Conservation (phyloP, 92 coral and sea anemone species). For the Bergia puertoricense region DNA sequence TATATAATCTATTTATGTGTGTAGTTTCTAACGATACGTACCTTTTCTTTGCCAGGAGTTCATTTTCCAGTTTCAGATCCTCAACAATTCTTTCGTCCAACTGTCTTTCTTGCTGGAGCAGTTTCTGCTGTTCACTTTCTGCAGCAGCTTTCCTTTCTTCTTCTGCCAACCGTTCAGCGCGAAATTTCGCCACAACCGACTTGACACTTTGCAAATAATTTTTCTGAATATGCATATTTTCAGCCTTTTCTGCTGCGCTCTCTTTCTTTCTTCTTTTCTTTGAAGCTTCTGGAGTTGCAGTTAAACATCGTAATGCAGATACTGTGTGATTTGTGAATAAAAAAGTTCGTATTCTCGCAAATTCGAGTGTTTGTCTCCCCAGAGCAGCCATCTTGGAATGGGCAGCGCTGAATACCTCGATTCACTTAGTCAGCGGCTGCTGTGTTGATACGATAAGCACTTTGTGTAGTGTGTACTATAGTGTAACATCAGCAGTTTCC, state of each 20-base stretch:
- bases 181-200: constrained; percentile 60
- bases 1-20: too few species aligned
- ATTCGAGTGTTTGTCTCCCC: not conserved
- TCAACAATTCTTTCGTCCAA: constrained; percentile 69
- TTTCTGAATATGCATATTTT: constrained; percentile 57
- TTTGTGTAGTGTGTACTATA: constrained; percentile 9
- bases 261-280: constrained; percentile 39
- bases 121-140: constrained; percentile 76
- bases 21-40: not conserved
- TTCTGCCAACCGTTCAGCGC: constrained; percentile 65
- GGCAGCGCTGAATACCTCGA: not conserved
- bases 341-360: constrained; percentile 20
- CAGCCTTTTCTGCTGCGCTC: constrained; percentile 49
- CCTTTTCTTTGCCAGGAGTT: constrained; percentile 60
- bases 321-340: constrained; percentile 9
- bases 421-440: constrained; percentile 16
- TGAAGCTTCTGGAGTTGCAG: constrained; percentile 42
- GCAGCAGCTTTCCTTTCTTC: constrained; percentile 60
- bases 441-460: not conserved
- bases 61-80: constrained; percentile 69
- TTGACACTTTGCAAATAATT: constrained; percentile 58
- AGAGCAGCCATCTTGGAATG: constrained; percentile 33
- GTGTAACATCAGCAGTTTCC: not conserved
- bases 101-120: constrained; percentile 65
- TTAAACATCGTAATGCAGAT: constrained; percentile 1